A percentile compares a stretch with the other conserved stretches of the same genome.
Conservation (phyloP, 2,888 invertebrate genomes). For the Polydrusus pterygomalis region DNA sequence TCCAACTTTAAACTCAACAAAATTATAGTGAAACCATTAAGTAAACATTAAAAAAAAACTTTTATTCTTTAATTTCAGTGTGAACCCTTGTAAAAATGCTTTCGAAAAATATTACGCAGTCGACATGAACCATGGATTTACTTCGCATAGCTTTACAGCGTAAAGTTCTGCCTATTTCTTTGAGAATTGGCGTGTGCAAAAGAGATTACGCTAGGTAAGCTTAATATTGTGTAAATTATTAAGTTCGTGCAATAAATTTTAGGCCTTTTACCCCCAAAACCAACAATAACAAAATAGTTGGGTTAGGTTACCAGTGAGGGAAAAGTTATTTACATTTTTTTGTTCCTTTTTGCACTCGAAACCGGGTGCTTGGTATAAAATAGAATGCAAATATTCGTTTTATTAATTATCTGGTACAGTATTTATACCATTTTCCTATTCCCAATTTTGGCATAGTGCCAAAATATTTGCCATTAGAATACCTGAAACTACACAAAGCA, state of each 20-base stretch:
- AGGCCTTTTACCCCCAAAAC: neutral
- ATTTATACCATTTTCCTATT: too few relatives aligned
- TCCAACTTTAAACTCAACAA: constrained; percentile 4
- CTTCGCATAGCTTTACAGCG: constrained; percentile 60
- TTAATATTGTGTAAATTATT: too few relatives aligned
- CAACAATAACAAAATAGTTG: constrained; percentile 26
- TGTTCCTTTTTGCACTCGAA: neutral
- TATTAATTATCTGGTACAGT: too few relatives aligned
- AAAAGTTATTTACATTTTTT: neutral
- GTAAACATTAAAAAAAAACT: neutral
- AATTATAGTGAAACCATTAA: constrained; percentile 14
- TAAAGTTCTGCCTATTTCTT: constrained; percentile 59
- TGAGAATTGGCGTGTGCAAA: constrained; percentile 58
- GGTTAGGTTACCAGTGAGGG: constrained; percentile 13
- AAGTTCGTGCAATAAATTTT: too few relatives aligned
- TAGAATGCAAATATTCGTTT: too few relatives aligned
- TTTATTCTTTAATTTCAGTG: constrained; percentile 2
- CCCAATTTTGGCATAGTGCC: too few relatives aligned
- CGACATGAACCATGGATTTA: constrained; percentile 68
- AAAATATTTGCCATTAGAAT: too few relatives aligned
- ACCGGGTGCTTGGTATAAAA: too few relatives aligned
- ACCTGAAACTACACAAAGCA: too few relatives aligned
- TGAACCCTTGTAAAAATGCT: constrained; percentile 17
- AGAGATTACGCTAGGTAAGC: constrained; percentile 60
- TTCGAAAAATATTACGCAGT: constrained; percentile 55